phyloP scores from a whole-genome alignment of 1,140 invertebrate genomes.

The Drosophila lacertosa region DNA sequence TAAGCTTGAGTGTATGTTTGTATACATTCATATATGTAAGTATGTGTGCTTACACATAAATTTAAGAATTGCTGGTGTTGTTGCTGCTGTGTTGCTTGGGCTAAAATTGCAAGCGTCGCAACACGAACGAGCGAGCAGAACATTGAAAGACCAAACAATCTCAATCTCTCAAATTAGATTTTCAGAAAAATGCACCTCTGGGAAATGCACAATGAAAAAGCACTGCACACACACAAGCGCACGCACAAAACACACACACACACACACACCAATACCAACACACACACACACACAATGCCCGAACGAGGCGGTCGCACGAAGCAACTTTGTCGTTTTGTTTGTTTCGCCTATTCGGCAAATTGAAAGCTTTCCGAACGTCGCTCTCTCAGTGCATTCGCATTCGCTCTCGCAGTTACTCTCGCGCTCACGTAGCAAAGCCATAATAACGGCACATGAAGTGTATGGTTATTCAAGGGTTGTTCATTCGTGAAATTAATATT shows the following conservation, averaged over 20 bases:
- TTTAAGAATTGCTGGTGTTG: slow-evolving; percentile 39
- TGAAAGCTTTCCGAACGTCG: slow-evolving; percentile 28
- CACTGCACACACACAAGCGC: slow-evolving; percentile 40
- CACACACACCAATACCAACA: slow-evolving; percentile 20
- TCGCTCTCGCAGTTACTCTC: slow-evolving; percentile 16
- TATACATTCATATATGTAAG: slow-evolving; percentile 15
- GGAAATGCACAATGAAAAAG: slow-evolving; percentile 83
- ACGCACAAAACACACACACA: slow-evolving; percentile 9
- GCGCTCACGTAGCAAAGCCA: slow-evolving; percentile 55
- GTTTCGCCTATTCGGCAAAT: slow-evolving; percentile 5
- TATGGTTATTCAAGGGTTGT: slow-evolving; percentile 83
- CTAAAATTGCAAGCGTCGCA: slow-evolving; percentile 78
- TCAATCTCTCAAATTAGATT: slow-evolving; percentile 84
- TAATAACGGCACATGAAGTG: slow-evolving; percentile 77
- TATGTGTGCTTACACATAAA: slow-evolving; percentile 33
- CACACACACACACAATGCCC: slow-evolving; percentile 24
- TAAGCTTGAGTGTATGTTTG: slow-evolving; percentile 12
- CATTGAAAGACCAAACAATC: slow-evolving; percentile 83
- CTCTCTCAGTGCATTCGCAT: slow-evolving; percentile 32
- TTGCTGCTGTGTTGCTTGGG: slow-evolving; percentile 37
- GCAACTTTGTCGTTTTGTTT: slow-evolving; percentile 20
- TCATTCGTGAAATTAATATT: slow-evolving; percentile 84
- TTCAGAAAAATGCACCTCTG: slow-evolving; percentile 84
- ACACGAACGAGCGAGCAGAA: slow-evolving; percentile 68
- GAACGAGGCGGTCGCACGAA: slow-evolving; percentile 3